Base-by-base conservation (phyloP, 1,140 invertebrate genomes). In the Pemphigus obesinymphae region DNA sequence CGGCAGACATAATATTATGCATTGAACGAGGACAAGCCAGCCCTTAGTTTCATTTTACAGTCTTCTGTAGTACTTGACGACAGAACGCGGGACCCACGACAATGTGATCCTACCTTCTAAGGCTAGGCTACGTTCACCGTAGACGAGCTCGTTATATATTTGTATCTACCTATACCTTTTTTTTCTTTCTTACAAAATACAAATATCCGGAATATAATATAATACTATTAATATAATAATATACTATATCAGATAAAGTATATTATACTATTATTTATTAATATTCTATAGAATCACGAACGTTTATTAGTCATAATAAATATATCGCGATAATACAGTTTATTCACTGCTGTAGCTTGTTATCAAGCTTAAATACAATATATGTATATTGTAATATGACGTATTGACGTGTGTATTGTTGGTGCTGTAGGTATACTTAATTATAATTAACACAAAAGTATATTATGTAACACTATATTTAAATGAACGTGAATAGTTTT, bases 21-120 rank as follows among this genome's bases (percentile, higher is more conserved):
- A n/a, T n/a, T n/a, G n/a, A n/a, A n/a, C 20, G 43, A 80, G 53
- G 53, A 55, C 55, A 37, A 80, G 15, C 13, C 20, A 63, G 55
- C 76, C 76, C 76, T 80, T 80, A 80, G 76, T 80, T 63, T 63
- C 76, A 80, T 80, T 80, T 80, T 80, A 80, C 76, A 45, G 76
- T 80, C 76, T 80, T 80, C 76, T 20, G 34, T 80, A 29, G 13
- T 45, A 61, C n/a, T 78, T 58, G 75, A 20, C 53, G 34, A 55
- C 31, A 58, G n/a, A 78, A 78, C 75, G 31, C 43, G 43, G 13
- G 8, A 78, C 48, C 53, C 75, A 37, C 48, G 31, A 31, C 50
- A 78, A 78, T 55, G 34, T 40, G 10, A 80, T 7, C n/a, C n/a
- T n/a, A n/a, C n/a, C n/a, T n/a, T n/a, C n/a, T n/a, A n/a, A n/a